Evolutionary conservation across 2,113 vertebrate genomes (phyloP), one percentile per base, ranked within the genome.

Genomic region (Gasterosteus aculeatus): DNA sequence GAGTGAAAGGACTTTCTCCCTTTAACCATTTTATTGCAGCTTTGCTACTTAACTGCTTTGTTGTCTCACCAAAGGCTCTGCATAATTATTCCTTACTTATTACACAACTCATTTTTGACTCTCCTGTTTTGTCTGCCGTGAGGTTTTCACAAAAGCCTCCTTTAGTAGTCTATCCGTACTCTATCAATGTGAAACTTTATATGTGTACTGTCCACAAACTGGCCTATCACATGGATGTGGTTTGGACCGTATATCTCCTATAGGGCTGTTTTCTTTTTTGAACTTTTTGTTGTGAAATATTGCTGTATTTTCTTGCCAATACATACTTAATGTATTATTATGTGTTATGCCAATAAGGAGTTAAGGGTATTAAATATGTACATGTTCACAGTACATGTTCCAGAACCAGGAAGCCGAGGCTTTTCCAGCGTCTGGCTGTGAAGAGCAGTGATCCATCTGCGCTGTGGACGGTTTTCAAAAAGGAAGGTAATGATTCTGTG

Each of bases 361-460:
- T 58, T 42, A 26, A 56, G 3, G 10, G 1, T 44, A 12, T 19
- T 47, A 9, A 29, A 15, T 73, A 14, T 69, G 7, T 63, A 14
- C 69, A 18, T 72, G 18, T 80, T 68, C 7, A 53, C 87, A 95
- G 93, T 94, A 94, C 79, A 93, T 93, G 89, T 94, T 95, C 80
- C 94, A 94, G 80, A 91, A 84, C 47, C 93, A 95, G 83, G 93
- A 94, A 22, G 79, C 87, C 0, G 93, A 94, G 62, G 84, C 86
- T 41, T 94, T 87, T 87, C 78, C 77, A 5, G 64, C 87, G 18
- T 1, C 91, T 0, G 81, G 86, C 74, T 93, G 92, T 77, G 93
- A 94, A 64, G 93, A 93, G 26, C 94, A 95, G 68, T 94, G 87
- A 95, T 61, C 12, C 10, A 59, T 49, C 41, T 71, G 51, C 62